Conservation (phyloP, 2,113 vertebrate genomes). For the Scopus umbretta region DNA sequence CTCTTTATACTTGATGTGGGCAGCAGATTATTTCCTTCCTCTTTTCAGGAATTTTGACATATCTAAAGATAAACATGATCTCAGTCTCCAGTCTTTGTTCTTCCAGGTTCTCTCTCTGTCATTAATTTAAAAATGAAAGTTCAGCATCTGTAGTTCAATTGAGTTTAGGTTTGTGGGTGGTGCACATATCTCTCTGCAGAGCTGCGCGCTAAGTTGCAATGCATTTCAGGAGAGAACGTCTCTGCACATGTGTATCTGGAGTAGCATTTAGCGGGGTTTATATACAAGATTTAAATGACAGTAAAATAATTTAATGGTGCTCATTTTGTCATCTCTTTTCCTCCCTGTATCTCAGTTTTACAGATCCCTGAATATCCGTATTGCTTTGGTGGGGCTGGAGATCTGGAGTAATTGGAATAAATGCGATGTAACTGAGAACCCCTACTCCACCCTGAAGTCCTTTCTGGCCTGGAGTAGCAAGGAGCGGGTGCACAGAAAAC, state of each 20-base stretch:
- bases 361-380: slow-evolving; percentile 86
- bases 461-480: slow-evolving; percentile 93
- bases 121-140: neutral
- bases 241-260: neutral
- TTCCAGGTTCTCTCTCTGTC: neutral
- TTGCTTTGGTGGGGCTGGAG: slow-evolving; percentile 91
- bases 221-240: neutral
- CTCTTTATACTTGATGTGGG: neutral
- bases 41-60: neutral
- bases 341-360: slow-evolving; percentile 81
- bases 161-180: neutral
- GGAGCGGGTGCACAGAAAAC: slow-evolving; percentile 78
- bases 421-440: slow-evolving; percentile 84
- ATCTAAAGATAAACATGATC: neutral
- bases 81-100: neutral
- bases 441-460: slow-evolving; percentile 87
- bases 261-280: neutral
- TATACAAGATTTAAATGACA: neutral
- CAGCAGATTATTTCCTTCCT: neutral
- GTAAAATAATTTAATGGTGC: neutral
- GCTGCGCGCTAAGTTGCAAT: neutral
- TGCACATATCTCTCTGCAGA: neutral
- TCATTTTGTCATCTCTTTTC: neutral
- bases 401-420: slow-evolving; percentile 85
- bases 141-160: neutral